Base-by-base conservation (phyloP, 2,113 vertebrate genomes). In the Perca flavescens region DNA sequence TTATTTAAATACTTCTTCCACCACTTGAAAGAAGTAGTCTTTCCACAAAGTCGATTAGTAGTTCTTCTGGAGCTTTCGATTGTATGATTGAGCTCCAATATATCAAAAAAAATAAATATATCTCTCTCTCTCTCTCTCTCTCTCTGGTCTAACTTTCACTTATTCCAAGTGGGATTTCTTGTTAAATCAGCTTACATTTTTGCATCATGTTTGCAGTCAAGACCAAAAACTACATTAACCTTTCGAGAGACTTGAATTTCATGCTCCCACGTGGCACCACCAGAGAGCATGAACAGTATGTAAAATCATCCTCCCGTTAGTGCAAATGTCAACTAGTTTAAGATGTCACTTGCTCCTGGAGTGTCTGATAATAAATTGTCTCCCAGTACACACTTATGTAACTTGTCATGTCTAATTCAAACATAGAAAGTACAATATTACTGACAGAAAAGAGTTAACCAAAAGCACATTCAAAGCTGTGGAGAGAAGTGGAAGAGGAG, bases 251-350 rank as follows among this genome's bases (percentile, higher is more conserved):
- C 47, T 31, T 47, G 5, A 50, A 46, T 46, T 19, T 43, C 28
- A 8, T 53, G 57, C 7, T 65, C 14, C 12, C 57, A 8, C 36
- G 17, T 22, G 56, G 3, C 5, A 36, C 91, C 89, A 88, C 60
- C 68, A 90, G 90, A 88, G 89, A 43, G 89, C 80, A 34, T 54
- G 36, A 68, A 28, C 25, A 74, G 50, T 2, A 46, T 58, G 25
- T 14, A n/a, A 53, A 17, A 6, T 15, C 19, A 10, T 40, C 46
- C 47, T 43, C 19, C 22, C 1, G 8, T 9, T 76, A 5, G 34
- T 82, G 79, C 80, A 69, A 50, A 84, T 64, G 5, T 81, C 72
- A 87, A 84, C 83, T 65, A 68, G 56, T 78, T 65, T 75, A 52
- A 17, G 56, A 57, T 90, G 79, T 82, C 57, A 77, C 67, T 72